phyloP scores from a whole-genome alignment of 2,113 vertebrate species.

The Mandrillus leucophaeus region DNA sequence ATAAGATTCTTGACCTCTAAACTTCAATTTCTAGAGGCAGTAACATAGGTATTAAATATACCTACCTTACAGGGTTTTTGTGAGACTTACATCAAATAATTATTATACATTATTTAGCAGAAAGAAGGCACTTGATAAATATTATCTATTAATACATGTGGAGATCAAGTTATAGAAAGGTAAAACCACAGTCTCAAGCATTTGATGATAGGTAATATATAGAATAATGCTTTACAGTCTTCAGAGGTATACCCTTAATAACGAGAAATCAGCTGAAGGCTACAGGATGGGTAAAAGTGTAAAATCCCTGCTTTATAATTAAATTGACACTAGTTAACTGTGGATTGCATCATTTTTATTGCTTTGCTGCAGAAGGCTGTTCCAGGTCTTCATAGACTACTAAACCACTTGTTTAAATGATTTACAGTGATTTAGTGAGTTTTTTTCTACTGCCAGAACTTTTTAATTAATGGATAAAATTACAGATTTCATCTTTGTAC shows the following conservation, averaged over 20 bases:
- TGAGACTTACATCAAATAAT: background rate
- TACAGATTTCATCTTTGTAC: conserved; percentile 44
- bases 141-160: conserved; percentile 9
- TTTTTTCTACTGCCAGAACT: conserved; percentile 22
- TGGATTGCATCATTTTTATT: conserved; percentile 69
- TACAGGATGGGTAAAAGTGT: conserved; percentile 55
- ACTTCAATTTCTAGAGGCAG: background rate
- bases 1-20: background rate
- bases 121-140: background rate
- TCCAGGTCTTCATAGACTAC: background rate
- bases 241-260: conserved; percentile 66
- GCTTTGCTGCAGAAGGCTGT: conserved; percentile 60
- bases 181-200: conserved; percentile 24
- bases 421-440: conserved; percentile 39
- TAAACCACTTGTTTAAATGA: conserved; percentile 61
- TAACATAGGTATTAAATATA: background rate
- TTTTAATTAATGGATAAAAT: conserved; percentile 59
- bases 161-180: background rate
- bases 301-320: conserved; percentile 76
- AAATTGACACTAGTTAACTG: conserved; percentile 73
- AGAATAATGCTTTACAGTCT: background rate
- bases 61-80: background rate
- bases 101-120: background rate
- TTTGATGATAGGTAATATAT: conserved; percentile 19
- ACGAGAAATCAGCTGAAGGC: conserved; percentile 41